Conservation (phyloP, 2,113 vertebrate species). For the Nycticorax nycticorax region DNA sequence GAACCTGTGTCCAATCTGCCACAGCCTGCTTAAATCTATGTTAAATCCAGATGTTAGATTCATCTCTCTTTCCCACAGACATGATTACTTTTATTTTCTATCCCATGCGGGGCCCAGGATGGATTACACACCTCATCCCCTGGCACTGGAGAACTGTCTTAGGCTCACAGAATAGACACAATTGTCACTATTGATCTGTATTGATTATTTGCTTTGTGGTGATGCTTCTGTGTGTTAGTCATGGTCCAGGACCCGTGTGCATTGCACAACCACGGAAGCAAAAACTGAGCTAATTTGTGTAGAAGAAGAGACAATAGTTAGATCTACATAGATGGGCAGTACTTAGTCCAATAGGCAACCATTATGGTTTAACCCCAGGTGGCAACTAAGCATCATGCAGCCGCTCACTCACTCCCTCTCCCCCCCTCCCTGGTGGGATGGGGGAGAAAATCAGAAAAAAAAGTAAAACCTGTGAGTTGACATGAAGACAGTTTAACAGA, state of each 20-base stretch:
- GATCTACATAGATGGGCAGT: neutral
- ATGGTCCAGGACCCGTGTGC: neutral
- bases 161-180: neutral
- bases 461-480: no score
- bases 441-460: no score
- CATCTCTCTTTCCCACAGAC: neutral
- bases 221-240: neutral
- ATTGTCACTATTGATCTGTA: neutral
- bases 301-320: neutral
- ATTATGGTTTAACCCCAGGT: no score
- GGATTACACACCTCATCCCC: neutral
- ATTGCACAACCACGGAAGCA: neutral
- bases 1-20: neutral
- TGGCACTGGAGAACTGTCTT: neutral
- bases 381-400: no score
- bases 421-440: no score
- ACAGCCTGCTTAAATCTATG: neutral
- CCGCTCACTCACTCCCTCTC: no score
- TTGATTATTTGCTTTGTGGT: neutral
- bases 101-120: rapidly evolving
- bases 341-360: neutral
- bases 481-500: no score
- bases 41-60: neutral
- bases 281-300: neutral
- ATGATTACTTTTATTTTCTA: neutral